These are phyloP conservation scores for Ondatra zibethicus DNA, from an alignment of 2,113 vertebrate genomes.

Conservation along the genomic window DNA sequence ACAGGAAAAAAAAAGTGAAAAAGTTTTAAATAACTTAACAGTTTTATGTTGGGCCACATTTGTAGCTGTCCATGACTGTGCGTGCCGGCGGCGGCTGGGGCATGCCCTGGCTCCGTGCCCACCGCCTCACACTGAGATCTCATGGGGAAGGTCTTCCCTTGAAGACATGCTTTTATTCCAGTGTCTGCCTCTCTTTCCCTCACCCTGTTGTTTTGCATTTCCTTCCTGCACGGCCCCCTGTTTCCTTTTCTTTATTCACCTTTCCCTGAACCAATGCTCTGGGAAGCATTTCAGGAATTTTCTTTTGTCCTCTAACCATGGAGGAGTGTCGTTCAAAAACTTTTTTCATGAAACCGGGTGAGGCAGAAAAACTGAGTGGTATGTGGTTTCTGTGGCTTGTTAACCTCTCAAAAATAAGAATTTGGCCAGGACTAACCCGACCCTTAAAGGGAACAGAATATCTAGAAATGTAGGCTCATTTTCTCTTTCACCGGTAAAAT, in stretches of 20 bases:
- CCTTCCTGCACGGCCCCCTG: background rate
- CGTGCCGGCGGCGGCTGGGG: fast-evolving
- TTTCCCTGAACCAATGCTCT: slow-evolving; percentile 73
- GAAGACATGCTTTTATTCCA: background rate
- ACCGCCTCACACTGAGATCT: background rate
- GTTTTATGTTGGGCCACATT: background rate
- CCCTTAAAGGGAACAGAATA: background rate
- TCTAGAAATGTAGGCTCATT: background rate
- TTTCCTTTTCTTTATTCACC: slow-evolving; percentile 71
- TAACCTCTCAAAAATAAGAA: slow-evolving; percentile 48
- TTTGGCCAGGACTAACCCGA: background rate
- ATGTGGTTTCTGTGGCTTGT: slow-evolving; percentile 61
- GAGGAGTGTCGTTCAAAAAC: slow-evolving; percentile 69
- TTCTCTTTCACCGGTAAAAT: background rate
- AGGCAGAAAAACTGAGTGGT: slow-evolving; percentile 39
- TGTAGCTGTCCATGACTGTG: background rate
- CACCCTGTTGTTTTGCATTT: background rate
- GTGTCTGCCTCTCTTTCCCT: background rate
- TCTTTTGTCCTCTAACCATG: slow-evolving; percentile 60
- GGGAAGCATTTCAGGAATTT: slow-evolving; percentile 78
- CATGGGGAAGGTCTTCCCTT: background rate
- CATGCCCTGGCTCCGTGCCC: background rate
- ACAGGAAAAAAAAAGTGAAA: background rate
- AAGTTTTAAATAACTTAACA: background rate
- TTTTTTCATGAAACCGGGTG: slow-evolving; percentile 47